Conservation (phyloP, 2,888 invertebrate genomes). For the Tridacna crocea region DNA sequence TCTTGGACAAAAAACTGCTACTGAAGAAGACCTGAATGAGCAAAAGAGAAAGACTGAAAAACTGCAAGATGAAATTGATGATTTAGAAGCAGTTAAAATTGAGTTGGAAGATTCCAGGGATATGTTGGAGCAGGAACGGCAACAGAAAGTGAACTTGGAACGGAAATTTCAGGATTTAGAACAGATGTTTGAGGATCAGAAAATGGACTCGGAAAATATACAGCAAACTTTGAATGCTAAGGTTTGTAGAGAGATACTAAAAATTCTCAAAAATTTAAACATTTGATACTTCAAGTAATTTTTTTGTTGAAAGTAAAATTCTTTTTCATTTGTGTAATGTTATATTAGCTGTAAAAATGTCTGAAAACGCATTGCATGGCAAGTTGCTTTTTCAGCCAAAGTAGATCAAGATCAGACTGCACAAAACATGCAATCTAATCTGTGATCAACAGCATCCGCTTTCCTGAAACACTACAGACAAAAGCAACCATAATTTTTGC, state of each 20-base stretch:
- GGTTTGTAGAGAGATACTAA: constrained; percentile 51
- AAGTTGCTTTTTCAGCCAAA: too few relatives aligned
- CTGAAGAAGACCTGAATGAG: constrained; percentile 59
- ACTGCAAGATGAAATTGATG: constrained; percentile 63
- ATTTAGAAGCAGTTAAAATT: constrained; percentile 63
- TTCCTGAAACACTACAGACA: too few relatives aligned
- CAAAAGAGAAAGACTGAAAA: constrained; percentile 46
- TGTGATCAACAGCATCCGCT: too few relatives aligned
- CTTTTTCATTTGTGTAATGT: not conserved
- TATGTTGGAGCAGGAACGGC: constrained; percentile 66
- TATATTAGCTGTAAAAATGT: too few relatives aligned
- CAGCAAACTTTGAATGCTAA: constrained; percentile 71
- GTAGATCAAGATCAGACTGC: too few relatives aligned
- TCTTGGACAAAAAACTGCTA: constrained; percentile 53
- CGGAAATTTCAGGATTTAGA: constrained; percentile 72
- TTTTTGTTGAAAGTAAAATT: not conserved
- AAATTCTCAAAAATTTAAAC: not conserved
- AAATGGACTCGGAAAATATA: constrained; percentile 72
- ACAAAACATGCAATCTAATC: too few relatives aligned
- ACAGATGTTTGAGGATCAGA: constrained; percentile 75
- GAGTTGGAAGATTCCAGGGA: constrained; percentile 68
- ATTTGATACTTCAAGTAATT: not conserved
- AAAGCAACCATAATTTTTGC: too few relatives aligned
- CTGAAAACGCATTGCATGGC: too few relatives aligned
- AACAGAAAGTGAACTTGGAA: constrained; percentile 64